A percentile compares a stretch with the other conserved stretches of the same genome.
Evolutionary conservation across 1,140 invertebrate genomes (phyloP).

Genomic region (Platyura marginata): DNA sequence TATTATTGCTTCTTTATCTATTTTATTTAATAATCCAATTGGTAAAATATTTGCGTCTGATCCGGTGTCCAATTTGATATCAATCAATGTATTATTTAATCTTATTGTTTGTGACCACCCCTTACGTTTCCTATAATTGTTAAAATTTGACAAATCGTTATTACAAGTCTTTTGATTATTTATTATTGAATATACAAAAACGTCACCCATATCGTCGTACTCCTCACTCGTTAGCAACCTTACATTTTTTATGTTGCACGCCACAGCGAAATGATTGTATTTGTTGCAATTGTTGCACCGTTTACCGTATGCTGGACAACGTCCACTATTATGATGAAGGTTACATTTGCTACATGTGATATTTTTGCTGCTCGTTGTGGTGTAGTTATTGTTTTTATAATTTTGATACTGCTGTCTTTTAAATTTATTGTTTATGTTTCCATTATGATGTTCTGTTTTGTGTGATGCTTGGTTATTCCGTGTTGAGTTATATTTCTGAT

Average conservation of each 20-base stretch:
- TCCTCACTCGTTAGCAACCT: neutral
- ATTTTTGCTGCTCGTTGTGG: no score
- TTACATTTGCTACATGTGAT: no score
- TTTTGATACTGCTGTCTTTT: no score
- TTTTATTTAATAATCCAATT: neutral
- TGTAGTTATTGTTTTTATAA: no score
- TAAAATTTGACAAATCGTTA: no score
- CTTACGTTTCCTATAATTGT: no score
- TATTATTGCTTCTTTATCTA: neutral
- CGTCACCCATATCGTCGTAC: neutral
- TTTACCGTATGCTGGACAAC: conserved; percentile 11
- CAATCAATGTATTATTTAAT: neutral
- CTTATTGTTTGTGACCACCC: no score
- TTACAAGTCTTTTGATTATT: no score
- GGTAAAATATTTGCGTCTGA: neutral
- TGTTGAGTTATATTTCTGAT: no score
- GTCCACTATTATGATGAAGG: conserved; percentile 1
- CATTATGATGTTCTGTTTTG: no score
- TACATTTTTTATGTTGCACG: conserved; percentile 2
- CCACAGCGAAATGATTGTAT: conserved; percentile 7
- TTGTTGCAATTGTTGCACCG: conserved; percentile 5
- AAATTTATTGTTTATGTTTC: no score
- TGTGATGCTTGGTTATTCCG: no score
- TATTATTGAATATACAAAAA: neutral
- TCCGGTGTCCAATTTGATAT: neutral